Evolutionary conservation across 2,888 invertebrate genomes (phyloP), one percentile per base, ranked within the genome.

Genomic region (Dynastes tityus): DNA sequence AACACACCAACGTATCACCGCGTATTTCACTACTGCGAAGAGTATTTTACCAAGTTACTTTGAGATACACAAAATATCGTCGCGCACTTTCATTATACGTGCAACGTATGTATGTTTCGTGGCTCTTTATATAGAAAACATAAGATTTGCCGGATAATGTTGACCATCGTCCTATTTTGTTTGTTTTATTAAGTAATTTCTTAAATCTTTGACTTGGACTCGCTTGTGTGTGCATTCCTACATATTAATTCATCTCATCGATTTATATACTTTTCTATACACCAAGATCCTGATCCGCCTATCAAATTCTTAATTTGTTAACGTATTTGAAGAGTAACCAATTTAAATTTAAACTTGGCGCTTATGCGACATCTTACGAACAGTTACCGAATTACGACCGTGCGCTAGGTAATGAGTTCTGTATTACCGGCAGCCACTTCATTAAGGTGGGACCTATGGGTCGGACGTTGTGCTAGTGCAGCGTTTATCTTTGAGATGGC

Each of bases 11-110:
- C 61, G 22, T n/a, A 40, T 27, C 6, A 27, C 2, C 27, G 11
- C 68, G 68, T n/a, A 68, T 27, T 11, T 68, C 22, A 49, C 68
- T 68, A 11, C 51, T 16, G 13, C 68, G 9, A 29, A 29, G 61
- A 61, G 27, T 61, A 61, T 61, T 61, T 61, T 61, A 61, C 61
- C 61, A 29, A 9, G 29, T 9, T 16, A n/a, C n/a, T 5, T 0
- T 16, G 29, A 13, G 3, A 22, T 61, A 29, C 9, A 11, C 27
- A 29, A 61, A 27, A 61, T 5, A 61, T 9, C 16, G 58, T 22
- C 16, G 58, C 22, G 58, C 58, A 58, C 58, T 58, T 58, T 58
- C 58, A 51, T 51, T 51, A 3, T 37, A 37, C 32, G 32, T 5
- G 5, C 5, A 37, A 37, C 32, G 32, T 37, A 37, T 37, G 32